Conservation (phyloP, 1,140 invertebrate species). For the Himalopsyche phryganea region DNA sequence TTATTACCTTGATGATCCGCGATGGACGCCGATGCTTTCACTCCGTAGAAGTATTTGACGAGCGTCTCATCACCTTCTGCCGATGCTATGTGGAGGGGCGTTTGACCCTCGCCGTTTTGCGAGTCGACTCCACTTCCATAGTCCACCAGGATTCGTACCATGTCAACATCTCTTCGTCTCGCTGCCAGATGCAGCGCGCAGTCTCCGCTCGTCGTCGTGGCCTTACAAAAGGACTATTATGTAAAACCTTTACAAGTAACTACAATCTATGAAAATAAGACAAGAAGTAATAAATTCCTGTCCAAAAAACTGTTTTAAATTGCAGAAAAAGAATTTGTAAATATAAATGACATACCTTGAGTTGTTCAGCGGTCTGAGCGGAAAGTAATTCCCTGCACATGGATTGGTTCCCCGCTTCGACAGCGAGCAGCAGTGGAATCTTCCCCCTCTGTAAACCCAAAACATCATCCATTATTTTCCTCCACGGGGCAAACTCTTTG, state of each 20-base stretch:
- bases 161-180: slow-evolving; percentile 83
- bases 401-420: slow-evolving; percentile 89
- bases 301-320: too few relatives aligned
- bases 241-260: too few relatives aligned
- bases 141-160: slow-evolving; percentile 87
- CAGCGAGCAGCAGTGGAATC: slow-evolving; percentile 87
- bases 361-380: slow-evolving; percentile 75
- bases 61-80: slow-evolving; percentile 90
- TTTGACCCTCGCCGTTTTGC: slow-evolving; percentile 90
- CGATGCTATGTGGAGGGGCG: slow-evolving; percentile 91
- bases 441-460: slow-evolving; percentile 75
- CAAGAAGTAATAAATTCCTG: too few relatives aligned
- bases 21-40: slow-evolving; percentile 89
- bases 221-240: slow-evolving; percentile 38
- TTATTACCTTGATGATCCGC: slow-evolving; percentile 87
- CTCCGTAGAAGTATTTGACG: slow-evolving; percentile 92
- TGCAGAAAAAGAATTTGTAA: not conserved
- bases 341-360: slow-evolving; percentile 52
- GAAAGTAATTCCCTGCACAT: slow-evolving; percentile 88
- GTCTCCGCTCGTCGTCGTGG: slow-evolving; percentile 74
- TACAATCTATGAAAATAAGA: too few relatives aligned
- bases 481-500: slow-evolving; percentile 46
- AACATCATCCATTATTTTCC: slow-evolving; percentile 53
- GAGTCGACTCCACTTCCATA: slow-evolving; percentile 87
- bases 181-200: slow-evolving; percentile 89